Percentiles rank a stretch among this genome's conserved stretches.
phyloP scores from a whole-genome alignment of 2,797 vertebrate species.

The Sebastes hubbsi region DNA sequence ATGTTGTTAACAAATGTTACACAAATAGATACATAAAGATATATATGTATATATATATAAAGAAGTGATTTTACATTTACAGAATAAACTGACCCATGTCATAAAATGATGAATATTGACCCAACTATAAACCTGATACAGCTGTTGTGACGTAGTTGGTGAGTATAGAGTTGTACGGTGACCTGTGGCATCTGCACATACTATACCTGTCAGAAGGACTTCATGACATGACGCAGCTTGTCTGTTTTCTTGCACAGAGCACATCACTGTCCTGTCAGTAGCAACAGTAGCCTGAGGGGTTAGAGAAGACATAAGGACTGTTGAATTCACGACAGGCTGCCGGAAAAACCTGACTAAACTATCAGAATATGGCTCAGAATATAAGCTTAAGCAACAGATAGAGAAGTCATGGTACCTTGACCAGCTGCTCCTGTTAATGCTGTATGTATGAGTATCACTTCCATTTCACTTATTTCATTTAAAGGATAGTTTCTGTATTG shows the following conservation, averaged over 20 bases:
- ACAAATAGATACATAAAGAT: neutral
- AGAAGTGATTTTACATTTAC: neutral
- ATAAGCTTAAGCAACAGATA: neutral
- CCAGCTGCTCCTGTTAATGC: neutral
- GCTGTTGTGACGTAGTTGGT: neutral
- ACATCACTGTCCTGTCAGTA: neutral
- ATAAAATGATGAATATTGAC: neutral
- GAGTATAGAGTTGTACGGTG: neutral
- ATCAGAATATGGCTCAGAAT: neutral
- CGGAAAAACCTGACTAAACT: neutral
- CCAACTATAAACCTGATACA: neutral
- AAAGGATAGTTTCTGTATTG: neutral
- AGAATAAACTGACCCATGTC: neutral
- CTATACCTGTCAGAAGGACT: neutral
- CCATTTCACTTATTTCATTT: neutral
- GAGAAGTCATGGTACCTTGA: neutral
- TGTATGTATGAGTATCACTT: neutral
- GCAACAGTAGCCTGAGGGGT: conserved; percentile 11
- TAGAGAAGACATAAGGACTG: neutral
- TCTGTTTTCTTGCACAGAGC: neutral
- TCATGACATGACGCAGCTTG: conserved; percentile 15
- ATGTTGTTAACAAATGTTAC: neutral
- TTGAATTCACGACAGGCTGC: neutral
- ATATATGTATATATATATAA: too few relatives aligned
- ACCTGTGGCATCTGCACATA: neutral